A percentile compares a stretch with the other conserved stretches of the same genome.
Evolutionary conservation across 1,140 invertebrate species (phyloP).

Genomic region (Tyrophagus putrescentiae): DNA sequence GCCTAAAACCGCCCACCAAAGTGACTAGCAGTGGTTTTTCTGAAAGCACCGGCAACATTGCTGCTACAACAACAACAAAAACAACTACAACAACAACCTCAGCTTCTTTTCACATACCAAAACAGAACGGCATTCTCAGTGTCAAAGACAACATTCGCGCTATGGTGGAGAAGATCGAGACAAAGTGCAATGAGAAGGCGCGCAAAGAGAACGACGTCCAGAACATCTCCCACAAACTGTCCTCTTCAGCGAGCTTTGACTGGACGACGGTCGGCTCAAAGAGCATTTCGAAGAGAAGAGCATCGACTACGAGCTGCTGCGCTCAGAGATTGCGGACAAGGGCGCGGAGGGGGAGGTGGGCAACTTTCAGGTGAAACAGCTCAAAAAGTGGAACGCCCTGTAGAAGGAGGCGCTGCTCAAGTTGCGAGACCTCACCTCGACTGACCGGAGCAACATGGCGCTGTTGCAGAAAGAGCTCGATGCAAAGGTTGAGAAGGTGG

Average conservation of each 20-base stretch:
- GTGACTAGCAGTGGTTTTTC: not conserved
- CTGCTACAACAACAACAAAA: too few relatives aligned
- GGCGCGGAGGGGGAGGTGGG: constrained; percentile 42
- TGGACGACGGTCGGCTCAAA: constrained; percentile 51
- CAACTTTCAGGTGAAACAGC: constrained; percentile 73
- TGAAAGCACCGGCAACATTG: too few relatives aligned
- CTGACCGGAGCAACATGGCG: constrained; percentile 83
- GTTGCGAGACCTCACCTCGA: constrained; percentile 73
- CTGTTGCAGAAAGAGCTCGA: constrained; percentile 79
- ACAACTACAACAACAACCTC: not conserved
- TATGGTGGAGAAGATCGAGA: constrained; percentile 1
- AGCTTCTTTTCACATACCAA: too few relatives aligned
- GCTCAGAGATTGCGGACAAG: constrained; percentile 70
- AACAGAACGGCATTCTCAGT: too few relatives aligned
- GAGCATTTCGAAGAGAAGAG: constrained; percentile 79
- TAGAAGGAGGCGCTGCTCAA: constrained; percentile 79
- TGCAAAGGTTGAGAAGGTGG: constrained; percentile 65
- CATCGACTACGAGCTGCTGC: constrained; percentile 76
- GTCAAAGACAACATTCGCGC: not conserved
- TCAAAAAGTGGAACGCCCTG: constrained; percentile 81
- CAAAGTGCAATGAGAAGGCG: not conserved
- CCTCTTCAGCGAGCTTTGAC: too few relatives aligned
- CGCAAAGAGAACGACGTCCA: not conserved
- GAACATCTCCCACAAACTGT: not conserved
- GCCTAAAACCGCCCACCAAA: too few relatives aligned